Evolutionary conservation across 2,888 invertebrate genomes (phyloP).

Genomic region (Gymnosoma rotundatum): DNA sequence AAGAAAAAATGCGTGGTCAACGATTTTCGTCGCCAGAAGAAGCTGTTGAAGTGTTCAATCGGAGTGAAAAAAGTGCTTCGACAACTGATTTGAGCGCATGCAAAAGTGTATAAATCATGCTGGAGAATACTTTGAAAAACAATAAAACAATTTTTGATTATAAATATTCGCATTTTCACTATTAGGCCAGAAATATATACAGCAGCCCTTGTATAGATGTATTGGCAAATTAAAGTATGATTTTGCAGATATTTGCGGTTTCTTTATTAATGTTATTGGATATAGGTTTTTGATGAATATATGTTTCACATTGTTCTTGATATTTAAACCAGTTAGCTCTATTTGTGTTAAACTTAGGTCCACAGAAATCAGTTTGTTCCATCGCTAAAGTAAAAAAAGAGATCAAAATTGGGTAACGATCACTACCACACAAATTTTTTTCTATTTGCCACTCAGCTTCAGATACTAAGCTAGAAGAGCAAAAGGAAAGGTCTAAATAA

Average conservation of each 20-base stretch:
- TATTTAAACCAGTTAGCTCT: background rate
- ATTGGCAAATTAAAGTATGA: background rate
- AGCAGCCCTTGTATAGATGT: no score
- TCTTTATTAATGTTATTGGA: constrained; percentile 32
- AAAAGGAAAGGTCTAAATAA: constrained; percentile 63
- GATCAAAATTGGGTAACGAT: constrained; percentile 46
- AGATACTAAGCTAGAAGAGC: constrained; percentile 6
- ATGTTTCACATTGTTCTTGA: background rate
- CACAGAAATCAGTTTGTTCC: no score
- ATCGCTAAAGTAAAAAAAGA: background rate
- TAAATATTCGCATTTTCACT: no score
- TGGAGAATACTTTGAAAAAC: no score
- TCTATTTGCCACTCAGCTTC: background rate
- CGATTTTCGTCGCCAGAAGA: no score
- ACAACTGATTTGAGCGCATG: no score
- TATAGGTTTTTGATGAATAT: background rate
- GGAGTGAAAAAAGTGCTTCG: no score
- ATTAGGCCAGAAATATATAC: no score
- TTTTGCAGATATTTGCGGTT: constrained; percentile 1
- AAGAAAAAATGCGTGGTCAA: no score
- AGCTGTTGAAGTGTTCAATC: no score
- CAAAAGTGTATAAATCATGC: no score
- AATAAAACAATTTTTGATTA: no score
- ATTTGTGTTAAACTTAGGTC: background rate
- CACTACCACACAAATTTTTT: constrained; percentile 26